These are phyloP conservation scores for Glossophaga mutica DNA, from an alignment of 2,797 vertebrate species.

Conservation along the genomic window DNA sequence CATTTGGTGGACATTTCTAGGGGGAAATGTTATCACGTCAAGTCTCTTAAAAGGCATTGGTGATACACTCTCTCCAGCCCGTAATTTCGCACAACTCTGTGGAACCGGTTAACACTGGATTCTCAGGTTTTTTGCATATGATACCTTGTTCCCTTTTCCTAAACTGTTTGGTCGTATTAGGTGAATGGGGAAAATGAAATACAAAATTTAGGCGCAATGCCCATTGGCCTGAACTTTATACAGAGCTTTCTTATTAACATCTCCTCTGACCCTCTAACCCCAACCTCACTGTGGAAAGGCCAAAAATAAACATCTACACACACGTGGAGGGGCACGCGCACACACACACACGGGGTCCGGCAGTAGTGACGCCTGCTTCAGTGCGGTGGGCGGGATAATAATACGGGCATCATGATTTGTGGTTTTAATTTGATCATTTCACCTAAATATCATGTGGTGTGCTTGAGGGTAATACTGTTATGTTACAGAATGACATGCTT, in stretches of 20 bases:
- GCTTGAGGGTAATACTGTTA: too few relatives aligned
- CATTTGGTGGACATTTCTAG: background rate
- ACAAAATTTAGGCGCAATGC: background rate
- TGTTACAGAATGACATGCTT: too few relatives aligned
- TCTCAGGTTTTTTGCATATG: background rate
- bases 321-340: too few relatives aligned
- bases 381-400: too few relatives aligned
- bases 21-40: background rate
- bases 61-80: background rate
- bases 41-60: background rate
- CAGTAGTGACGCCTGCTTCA: too few relatives aligned
- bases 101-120: background rate
- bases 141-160: background rate
- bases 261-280: background rate
- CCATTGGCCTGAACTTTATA: background rate
- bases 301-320: background rate
- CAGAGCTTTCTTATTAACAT: background rate
- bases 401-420: too few relatives aligned
- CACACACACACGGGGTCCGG: too few relatives aligned
- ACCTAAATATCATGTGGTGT: too few relatives aligned
- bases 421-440: too few relatives aligned
- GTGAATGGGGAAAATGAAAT: background rate
- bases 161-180: background rate
- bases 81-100: too few relatives aligned
- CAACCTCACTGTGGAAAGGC: background rate